phyloP scores from a whole-genome alignment of 2,888 invertebrate genomes.

The Harpalus rufipes region DNA sequence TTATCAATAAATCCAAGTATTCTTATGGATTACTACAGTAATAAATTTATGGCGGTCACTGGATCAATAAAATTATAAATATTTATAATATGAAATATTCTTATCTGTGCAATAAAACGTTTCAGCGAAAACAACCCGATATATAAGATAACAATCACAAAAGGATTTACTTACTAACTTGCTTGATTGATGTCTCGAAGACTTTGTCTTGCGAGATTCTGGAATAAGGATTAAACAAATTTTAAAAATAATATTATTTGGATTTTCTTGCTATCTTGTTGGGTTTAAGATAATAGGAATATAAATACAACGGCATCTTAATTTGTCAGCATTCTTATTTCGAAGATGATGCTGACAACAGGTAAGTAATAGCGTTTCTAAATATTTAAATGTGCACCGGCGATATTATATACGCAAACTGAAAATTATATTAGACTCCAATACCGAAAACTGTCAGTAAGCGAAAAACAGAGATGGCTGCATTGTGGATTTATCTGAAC shows the following conservation, averaged over 20 bases:
- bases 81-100: conserved; percentile 41
- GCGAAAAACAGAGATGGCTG: too few species aligned
- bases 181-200: conserved; percentile 56
- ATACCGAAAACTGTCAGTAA: too few species aligned
- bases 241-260: conserved; percentile 54
- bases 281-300: conserved; percentile 51
- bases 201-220: conserved; percentile 59
- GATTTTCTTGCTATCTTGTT: conserved; percentile 29
- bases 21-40: conserved; percentile 5
- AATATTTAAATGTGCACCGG: too few species aligned
- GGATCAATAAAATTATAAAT: conserved; percentile 14
- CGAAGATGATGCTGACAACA: conserved; percentile 54
- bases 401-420: too few species aligned
- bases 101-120: conserved; percentile 39
- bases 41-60: conserved; percentile 17
- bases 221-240: conserved; percentile 56
- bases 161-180: conserved; percentile 37
- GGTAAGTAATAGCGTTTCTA: conserved; percentile 58
- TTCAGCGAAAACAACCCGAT: conserved; percentile 1
- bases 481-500: too few species aligned
- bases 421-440: too few species aligned
- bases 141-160: conserved; percentile 45
- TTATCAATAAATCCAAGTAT: conserved; percentile 3
- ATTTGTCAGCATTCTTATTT: not conserved
- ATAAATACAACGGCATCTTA: conserved; percentile 44